Evolutionary conservation across 2,888 invertebrate genomes (phyloP).

Genomic region (Sarcophaga carnaria): DNA sequence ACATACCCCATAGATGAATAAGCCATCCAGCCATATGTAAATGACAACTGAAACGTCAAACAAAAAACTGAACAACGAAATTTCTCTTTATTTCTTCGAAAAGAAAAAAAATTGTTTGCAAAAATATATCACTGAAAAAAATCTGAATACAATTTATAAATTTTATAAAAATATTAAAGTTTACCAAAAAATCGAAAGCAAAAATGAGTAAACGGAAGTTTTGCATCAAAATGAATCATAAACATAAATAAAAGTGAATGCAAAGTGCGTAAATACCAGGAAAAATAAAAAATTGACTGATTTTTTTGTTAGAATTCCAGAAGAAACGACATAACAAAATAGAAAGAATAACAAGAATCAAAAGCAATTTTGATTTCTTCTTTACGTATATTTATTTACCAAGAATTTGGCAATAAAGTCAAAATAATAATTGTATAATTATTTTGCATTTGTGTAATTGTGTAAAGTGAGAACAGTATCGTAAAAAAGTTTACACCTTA

Average conservation of each 20-base stretch:
- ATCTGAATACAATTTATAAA: constrained; percentile 2
- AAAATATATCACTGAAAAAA: constrained; percentile 11
- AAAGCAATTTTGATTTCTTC: constrained; percentile 46
- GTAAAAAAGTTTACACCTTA: constrained; percentile 19
- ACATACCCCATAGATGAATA: constrained; percentile 34
- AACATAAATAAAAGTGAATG: constrained; percentile 56
- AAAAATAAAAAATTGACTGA: constrained; percentile 46
- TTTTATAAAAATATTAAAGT: constrained; percentile 37
- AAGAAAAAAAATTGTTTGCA: constrained; percentile 57
- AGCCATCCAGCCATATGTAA: constrained; percentile 51
- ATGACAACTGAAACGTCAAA: constrained; percentile 69
- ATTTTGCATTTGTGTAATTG: constrained; percentile 7
- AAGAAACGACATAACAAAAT: constrained; percentile 63
- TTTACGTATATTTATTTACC: constrained; percentile 33
- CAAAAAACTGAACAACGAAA: constrained; percentile 66
- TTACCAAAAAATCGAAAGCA: constrained; percentile 7
- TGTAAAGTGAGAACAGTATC: constrained; percentile 1
- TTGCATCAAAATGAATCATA: constrained; percentile 52
- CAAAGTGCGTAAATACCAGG: constrained; percentile 14
- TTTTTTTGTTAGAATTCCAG: constrained; percentile 61
- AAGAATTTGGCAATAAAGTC: constrained; percentile 19
- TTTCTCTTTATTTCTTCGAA: constrained; percentile 69
- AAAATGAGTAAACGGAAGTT: constrained; percentile 47
- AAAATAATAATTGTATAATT: constrained; percentile 54
- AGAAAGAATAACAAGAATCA: constrained; percentile 26